phyloP scores from a whole-genome alignment of 1,140 invertebrate genomes.

The Lordiphosa collinella region DNA sequence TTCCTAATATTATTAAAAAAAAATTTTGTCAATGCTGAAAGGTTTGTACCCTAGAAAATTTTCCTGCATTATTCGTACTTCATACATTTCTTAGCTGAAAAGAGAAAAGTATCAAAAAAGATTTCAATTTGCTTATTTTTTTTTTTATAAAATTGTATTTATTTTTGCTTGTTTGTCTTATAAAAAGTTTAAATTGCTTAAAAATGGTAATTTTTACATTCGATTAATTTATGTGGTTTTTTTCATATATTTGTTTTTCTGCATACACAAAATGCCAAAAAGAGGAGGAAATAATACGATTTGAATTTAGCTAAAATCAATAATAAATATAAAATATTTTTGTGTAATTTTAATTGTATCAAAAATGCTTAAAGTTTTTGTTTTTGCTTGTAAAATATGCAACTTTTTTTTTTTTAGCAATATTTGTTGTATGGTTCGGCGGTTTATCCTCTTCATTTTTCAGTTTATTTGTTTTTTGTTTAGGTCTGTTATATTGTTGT shows the following conservation, averaged over 20 bases:
- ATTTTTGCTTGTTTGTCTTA: conserved; percentile 48
- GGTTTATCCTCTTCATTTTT: conserved; percentile 27
- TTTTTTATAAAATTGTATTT: conserved; percentile 67
- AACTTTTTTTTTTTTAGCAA: conserved; percentile 15
- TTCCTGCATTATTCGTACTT: no score
- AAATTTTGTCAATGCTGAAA: no score
- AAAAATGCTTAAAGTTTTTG: conserved; percentile 53
- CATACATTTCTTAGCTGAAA: not conserved
- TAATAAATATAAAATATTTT: conserved; percentile 60
- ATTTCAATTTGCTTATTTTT: not conserved
- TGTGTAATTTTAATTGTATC: conserved; percentile 38
- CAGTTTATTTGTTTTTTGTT: conserved; percentile 14
- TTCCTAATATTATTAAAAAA: no score
- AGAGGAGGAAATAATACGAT: conserved; percentile 36
- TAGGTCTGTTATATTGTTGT: conserved; percentile 40
- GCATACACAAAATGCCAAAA: conserved; percentile 24
- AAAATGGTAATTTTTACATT: conserved; percentile 51
- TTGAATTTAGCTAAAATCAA: conserved; percentile 69
- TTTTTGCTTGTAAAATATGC: conserved; percentile 2
- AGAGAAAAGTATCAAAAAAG: conserved; percentile 2
- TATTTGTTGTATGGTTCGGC: conserved; percentile 44
- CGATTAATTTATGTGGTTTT: conserved; percentile 34
- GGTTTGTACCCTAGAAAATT: not conserved
- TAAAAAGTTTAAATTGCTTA: conserved; percentile 64
- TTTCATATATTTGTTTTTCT: conserved; percentile 23